Evolutionary conservation across 2,888 invertebrate species (phyloP), one percentile per base, ranked within the genome.

Genomic region (Watsonalla cultraria): DNA sequence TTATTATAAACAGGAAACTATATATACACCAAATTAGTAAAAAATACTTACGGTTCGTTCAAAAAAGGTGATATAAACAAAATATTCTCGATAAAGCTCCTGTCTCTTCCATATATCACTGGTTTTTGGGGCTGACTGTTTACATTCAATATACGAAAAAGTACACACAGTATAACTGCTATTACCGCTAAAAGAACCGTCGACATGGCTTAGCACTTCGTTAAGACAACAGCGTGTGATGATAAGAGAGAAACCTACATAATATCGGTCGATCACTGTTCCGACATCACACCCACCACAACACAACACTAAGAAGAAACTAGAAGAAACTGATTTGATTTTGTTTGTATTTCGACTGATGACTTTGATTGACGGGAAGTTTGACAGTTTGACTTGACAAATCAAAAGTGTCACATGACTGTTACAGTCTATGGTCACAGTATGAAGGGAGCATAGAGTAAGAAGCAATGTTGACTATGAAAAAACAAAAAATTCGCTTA

Each of bases 131-230:
- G 94, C 78, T 95, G 94, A 76, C 96, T 96, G 85, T 95, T 96
- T 60, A 96, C 96, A 84, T 96, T 96, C 66, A 96, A 86, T 80
- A 96, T 94, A 80, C 96, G 93, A 80, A 96, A 96, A 65, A 96
- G 92, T 73, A 96, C 93, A 86, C 96, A 96, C 60, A 96, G 90
- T 72, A 96, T 94, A 59, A 96, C 95, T 62, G 96, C 96, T 67
- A 96, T 90, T 57, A 95, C 94, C 59, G 96, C 96, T 70, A 96
- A 86, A 66, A 96, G 91, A 60, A 96, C 96, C 61, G 96, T 95
- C 72, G 96, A 96, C 96, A 96, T 96, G 76, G 68, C 86, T 61
- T 53, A 50, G 57, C 53, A 57, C 62, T 64, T 64, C 54, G 56
- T 58, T 61, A 47, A 62, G 58, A 60, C 59, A 61, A 53, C 57